phyloP scores from a whole-genome alignment of 2,797 vertebrate genomes.

The Diplodus puntazzo region DNA sequence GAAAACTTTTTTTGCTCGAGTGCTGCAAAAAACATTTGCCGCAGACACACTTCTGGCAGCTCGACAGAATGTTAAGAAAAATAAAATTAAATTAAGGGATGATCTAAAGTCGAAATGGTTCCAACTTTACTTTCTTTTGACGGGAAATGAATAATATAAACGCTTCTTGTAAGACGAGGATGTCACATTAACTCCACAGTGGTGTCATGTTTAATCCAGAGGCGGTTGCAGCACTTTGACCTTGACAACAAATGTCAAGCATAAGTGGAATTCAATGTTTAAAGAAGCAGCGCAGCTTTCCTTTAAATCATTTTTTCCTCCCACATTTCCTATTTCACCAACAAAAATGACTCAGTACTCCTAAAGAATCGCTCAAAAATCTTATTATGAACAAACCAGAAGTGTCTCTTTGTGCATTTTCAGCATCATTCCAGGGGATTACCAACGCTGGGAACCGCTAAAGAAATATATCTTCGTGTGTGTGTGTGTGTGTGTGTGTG shows the following conservation, averaged over 20 bases:
- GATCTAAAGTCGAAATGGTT: neutral
- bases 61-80: constrained; percentile 7
- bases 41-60: constrained; percentile 20
- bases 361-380: neutral
- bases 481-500: constrained; percentile 9
- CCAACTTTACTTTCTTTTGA: neutral
- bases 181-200: neutral
- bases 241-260: constrained; percentile 4
- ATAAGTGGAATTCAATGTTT: neutral
- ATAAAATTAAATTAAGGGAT: no score
- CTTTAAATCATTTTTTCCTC: neutral
- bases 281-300: neutral
- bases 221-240: neutral
- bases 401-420: constrained; percentile 12
- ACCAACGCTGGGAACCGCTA: constrained; percentile 3
- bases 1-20: constrained; percentile 36
- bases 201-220: neutral
- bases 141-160: neutral
- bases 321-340: neutral
- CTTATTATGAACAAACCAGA: neutral
- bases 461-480: constrained; percentile 24
- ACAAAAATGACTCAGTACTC: neutral
- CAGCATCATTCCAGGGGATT: neutral
- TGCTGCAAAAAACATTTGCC: constrained; percentile 32
- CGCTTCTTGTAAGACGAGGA: neutral